Evolutionary conservation across 2,888 invertebrate genomes (phyloP), one percentile per base, ranked within the genome.

Genomic region (Schizotus pectinicornis): DNA sequence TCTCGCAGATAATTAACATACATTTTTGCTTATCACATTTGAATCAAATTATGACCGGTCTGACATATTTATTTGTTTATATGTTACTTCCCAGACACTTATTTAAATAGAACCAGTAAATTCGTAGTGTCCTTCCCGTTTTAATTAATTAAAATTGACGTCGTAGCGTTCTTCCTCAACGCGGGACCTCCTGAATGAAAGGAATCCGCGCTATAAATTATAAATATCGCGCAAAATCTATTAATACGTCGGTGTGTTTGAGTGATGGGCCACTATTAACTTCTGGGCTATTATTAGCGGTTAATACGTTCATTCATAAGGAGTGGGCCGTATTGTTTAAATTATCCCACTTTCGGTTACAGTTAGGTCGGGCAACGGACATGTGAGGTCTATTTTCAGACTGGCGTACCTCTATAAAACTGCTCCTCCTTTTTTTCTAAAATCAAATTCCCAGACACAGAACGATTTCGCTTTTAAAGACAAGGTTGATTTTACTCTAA

Each of bases 221-320:
- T 33, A 45, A 45, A 45, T 45, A 45, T 33, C 45, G n/a, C 7
- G 32, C 3, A 6, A 6, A 32, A 7, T 45, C 45, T 45, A 45
- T 45, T 31, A 45, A 45, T 45, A 45, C 32, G 9, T 45, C 34
- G 45, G 7, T 12, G 34, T 45, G 31, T 45, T 33, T 22, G 45
- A 45, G 32, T 45, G 32, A 45, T 41, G 39, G 38, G 38, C 39
- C 50, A 51, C 43, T 51, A 56, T 56, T 41, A 51, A 56, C 46
- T 45, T 39, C 34, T 22, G n/a, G 7, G 22, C 54, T 55, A 55
- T 55, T 42, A 55, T 55, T 55, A 55, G 55, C 13, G 33, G 36
- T 39, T 11, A 42, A 35, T 33, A 14, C 34, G 48, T 55, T 49
- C 55, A 55, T 55, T 55, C 55, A 55, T 55, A 48, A 55, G 33